phyloP scores from a whole-genome alignment of 2,797 vertebrate genomes.

The Poliocrania exsul region DNA sequence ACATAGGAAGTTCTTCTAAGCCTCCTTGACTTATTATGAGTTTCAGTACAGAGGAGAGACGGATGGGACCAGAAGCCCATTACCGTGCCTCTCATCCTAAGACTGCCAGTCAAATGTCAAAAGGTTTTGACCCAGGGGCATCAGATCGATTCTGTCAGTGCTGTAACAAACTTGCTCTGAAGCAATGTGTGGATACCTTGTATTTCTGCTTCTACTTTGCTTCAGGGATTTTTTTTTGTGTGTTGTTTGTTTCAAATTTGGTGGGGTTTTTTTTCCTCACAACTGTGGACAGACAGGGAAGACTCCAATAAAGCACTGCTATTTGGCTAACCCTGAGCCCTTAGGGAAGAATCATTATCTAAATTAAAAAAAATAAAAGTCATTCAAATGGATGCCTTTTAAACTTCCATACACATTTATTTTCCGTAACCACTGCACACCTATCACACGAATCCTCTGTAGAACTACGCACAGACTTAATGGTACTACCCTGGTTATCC shows the following conservation, averaged over 20 bases:
- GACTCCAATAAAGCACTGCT: not conserved
- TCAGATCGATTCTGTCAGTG: not conserved
- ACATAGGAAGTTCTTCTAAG: not conserved
- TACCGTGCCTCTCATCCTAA: not conserved
- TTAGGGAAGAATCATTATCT: not conserved
- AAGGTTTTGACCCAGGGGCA: not conserved
- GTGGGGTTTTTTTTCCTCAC: rapidly evolving
- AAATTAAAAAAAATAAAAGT: not conserved
- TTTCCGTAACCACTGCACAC: not conserved
- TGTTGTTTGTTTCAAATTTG: not conserved
- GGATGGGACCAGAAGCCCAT: not conserved
- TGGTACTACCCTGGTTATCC: not conserved
- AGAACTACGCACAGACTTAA: not conserved
- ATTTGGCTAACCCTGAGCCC: not conserved
- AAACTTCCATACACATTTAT: not conserved
- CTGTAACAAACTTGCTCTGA: not conserved
- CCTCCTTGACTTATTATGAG: not conserved
- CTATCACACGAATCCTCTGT: rapidly evolving
- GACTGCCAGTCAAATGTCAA: not conserved
- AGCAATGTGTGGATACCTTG: not conserved
- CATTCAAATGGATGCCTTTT: not conserved
- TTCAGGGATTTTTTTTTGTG: not conserved
- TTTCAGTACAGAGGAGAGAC: not conserved
- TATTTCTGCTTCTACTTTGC: not conserved
- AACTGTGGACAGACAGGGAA: not conserved